These are phyloP conservation scores for Pyrrhopygopsis socrates DNA, from an alignment of 2,888 invertebrate genomes.

Conservation along the genomic window DNA sequence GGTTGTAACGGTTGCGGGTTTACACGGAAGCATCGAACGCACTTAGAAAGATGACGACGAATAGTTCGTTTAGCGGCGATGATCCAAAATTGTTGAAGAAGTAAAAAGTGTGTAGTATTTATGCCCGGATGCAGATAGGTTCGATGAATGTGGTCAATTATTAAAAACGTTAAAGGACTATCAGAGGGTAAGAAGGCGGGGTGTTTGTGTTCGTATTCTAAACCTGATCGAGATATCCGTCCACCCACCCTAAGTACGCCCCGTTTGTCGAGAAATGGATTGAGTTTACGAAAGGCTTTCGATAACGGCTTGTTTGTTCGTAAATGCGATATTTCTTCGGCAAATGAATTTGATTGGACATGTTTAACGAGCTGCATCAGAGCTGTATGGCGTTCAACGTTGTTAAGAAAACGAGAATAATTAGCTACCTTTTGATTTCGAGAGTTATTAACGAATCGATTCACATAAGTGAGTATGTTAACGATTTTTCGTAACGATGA, in stretches of 20 bases:
- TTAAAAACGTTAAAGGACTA: not conserved
- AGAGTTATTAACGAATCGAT: conserved; percentile 3
- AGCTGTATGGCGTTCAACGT: not conserved
- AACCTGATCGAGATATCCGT: conserved; percentile 45
- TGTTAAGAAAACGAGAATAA: not conserved
- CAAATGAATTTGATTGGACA: conserved; percentile 22
- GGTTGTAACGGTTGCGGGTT: conserved; percentile 52
- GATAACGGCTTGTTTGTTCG: conserved; percentile 10
- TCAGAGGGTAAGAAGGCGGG: conserved; percentile 42
- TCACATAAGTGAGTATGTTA: not conserved
- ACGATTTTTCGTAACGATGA: not conserved
- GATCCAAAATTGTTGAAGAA: conserved; percentile 58
- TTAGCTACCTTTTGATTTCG: not conserved
- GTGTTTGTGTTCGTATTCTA: conserved; percentile 57
- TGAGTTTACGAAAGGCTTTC: conserved; percentile 50
- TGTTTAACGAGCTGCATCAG: not conserved
- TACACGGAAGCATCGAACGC: conserved; percentile 46
- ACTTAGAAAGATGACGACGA: conserved; percentile 33
- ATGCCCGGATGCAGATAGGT: conserved; percentile 35
- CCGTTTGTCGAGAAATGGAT: conserved; percentile 40
- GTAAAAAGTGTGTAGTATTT: conserved; percentile 39
- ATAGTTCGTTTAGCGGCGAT: conserved; percentile 48
- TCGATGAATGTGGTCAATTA: not conserved
- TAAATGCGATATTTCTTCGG: conserved; percentile 18
- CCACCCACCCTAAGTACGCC: conserved; percentile 70